Evolutionary conservation across 2,113 vertebrate species (phyloP), one percentile per base, ranked within the genome.

Genomic region (Trogon surrucura): DNA sequence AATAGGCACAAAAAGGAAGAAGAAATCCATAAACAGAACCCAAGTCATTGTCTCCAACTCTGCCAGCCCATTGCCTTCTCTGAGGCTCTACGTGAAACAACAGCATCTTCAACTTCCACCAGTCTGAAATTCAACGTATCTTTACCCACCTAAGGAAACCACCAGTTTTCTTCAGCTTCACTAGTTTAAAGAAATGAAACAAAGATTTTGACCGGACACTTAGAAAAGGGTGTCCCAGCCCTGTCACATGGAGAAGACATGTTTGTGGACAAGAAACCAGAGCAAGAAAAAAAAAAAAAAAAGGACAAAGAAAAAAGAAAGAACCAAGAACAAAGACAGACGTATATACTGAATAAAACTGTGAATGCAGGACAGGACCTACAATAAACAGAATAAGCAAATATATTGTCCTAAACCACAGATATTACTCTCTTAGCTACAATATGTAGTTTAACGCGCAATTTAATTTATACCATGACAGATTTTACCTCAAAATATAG

Each of bases 221-320:
- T 36, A 87, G 41, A 77, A 74, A 87, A 50, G 22, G 2, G 6
- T 32, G 7, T 54, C 26, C 27, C 26, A 57, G 20, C 8, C 10
- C 56, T 2, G 0, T 38, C 19, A 27, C 23, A 48, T 1, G 6
- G 13, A 41, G 30, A 47, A 4, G 13, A 17, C 16, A 22, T 57
- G 30, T 36, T 26, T 82, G 21, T 25, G 27, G n/a, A 58, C 16
- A 67, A 41, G 27, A 47, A 60, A 72, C 61, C 6, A 48, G 30
- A 77, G 2, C 21, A 38, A 6, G 45, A 44, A 84, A 25, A 13
- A 75, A 62, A 0, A 0, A 2, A 61, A 73, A 30, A 7, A 45
- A 45, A 25, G 27, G 3, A 36, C 36, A 36, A 36, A 36, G 36
- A 36, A 36, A 36, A 36, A 36, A 36, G 36, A 36, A 36, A 36